Evolutionary conservation across 2,888 invertebrate species (phyloP), one percentile per base, ranked within the genome.

Genomic region (Coecobrya sp.): DNA sequence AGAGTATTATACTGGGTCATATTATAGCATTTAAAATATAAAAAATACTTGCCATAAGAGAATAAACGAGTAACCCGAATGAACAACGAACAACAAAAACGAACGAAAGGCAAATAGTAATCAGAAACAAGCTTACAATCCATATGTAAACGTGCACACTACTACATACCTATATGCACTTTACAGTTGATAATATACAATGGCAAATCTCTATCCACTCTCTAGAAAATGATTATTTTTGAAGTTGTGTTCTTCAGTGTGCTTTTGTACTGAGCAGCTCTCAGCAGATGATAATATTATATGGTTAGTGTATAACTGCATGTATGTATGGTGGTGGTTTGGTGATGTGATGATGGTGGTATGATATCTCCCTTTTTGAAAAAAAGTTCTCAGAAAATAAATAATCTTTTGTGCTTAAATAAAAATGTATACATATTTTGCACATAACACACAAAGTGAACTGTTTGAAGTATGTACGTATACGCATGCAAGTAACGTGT

Each of bases 371-470:
- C 36, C 70, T n/a, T 70, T 42, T 36, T 22, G 11, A 73, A 73
- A 73, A 73, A 73, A 73, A 11, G n/a, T 42, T 73, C 70, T 73
- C 70, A 42, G 42, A 73, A 73, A 73, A 73, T 73, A 73, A 73
- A 73, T 42, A 73, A 42, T 42, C 36, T 68, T 73, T 73, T 42
- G 70, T 73, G 42, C 70, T 73, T 42, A 42, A 73, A 7, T 42
- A 42, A 73, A 73, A 70, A 30, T 27, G 27, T 65, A 27, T 16
- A 36, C n/a, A 73, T 73, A 65, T 73, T 73, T 73, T 73, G 70
- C 70, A 73, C 70, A 73, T n/a, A 19, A 68, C 70, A 73, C 70
- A 73, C 36, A 19, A 68, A 73, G 42, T 73, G 70, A 42, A 42
- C 36, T 73, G 70, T 42, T n/a, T 42, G 19, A 73, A 73, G 70